Evolutionary conservation across 2,797 vertebrate species (phyloP).

Genomic region (Microctenopoma stevenorrisi): DNA sequence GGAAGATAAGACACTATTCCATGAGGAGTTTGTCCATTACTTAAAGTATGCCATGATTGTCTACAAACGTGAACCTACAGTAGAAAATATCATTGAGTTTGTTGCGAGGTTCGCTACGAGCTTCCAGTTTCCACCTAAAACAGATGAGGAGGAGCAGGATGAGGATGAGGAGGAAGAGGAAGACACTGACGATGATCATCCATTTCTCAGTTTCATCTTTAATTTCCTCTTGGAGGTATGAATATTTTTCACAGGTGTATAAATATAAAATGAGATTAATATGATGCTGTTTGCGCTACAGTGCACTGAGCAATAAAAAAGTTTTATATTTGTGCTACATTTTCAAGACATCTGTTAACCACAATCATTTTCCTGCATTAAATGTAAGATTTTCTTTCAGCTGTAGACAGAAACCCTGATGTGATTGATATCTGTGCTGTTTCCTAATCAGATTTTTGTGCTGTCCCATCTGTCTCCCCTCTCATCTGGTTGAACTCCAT

Average conservation of each 20-base stretch:
- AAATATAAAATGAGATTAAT: neutral
- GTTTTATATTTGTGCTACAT: neutral
- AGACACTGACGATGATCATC: constrained; percentile 78
- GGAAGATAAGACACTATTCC: constrained; percentile 88
- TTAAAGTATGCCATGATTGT: constrained; percentile 93
- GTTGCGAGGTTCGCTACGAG: constrained; percentile 90
- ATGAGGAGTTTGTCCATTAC: constrained; percentile 90
- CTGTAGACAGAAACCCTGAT: neutral
- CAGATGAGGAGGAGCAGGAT: constrained; percentile 59
- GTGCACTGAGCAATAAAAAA: neutral
- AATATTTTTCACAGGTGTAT: neutral
- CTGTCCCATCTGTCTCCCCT: constrained; percentile 4
- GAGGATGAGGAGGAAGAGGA: constrained; percentile 62
- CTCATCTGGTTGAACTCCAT: neutral
- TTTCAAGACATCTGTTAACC: neutral
- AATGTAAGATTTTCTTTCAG: no score
- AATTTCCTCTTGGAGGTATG: constrained; percentile 93
- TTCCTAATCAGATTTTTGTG: constrained; percentile 2
- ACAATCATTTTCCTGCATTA: neutral
- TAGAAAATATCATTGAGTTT: constrained; percentile 93
- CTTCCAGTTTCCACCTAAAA: constrained; percentile 81
- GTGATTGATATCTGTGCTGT: constrained; percentile 19
- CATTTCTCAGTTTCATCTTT: constrained; percentile 90
- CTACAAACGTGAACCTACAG: constrained; percentile 91
- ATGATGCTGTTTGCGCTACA: neutral